Conservation (phyloP, 1,140 invertebrate genomes). For the Drosophila pandora region DNA sequence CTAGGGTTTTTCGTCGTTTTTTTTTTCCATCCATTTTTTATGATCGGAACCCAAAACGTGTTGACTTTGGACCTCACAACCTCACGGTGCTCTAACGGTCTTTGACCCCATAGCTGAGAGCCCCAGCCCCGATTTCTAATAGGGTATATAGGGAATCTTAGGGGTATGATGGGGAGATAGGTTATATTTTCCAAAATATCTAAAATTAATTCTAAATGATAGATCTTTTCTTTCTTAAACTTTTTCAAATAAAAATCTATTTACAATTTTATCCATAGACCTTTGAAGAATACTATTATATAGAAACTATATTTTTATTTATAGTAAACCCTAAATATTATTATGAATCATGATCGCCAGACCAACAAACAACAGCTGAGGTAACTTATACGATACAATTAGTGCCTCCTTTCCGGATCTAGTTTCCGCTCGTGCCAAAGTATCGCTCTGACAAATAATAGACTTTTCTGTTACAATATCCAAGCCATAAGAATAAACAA, state of each 20-base stretch:
- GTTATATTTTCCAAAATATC: too few species aligned
- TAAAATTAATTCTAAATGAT: too few species aligned
- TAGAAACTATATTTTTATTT: too few species aligned
- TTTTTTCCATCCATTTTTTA: slow-evolving; percentile 14
- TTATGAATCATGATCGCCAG: too few species aligned
- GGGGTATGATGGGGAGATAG: too few species aligned
- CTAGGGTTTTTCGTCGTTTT: background rate
- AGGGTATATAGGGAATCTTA: too few species aligned
- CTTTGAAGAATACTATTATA: too few species aligned
- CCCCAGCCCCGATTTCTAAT: background rate
- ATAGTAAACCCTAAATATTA: too few species aligned
- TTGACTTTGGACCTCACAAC: slow-evolving; percentile 11
- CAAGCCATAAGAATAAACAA: background rate
- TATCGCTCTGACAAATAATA: background rate
- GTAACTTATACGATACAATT: background rate
- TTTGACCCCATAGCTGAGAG: slow-evolving; percentile 17
- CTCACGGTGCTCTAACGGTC: slow-evolving; percentile 7
- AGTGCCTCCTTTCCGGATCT: background rate
- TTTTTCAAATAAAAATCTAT: too few species aligned
- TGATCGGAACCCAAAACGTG: slow-evolving; percentile 19
- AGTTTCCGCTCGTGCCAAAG: background rate
- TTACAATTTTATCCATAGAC: too few species aligned
- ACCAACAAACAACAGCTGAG: background rate
- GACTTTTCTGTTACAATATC: background rate
- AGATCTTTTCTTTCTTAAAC: too few species aligned